Base-by-base conservation (phyloP, 2,888 invertebrate species). In the Tiliacea citrago region DNA sequence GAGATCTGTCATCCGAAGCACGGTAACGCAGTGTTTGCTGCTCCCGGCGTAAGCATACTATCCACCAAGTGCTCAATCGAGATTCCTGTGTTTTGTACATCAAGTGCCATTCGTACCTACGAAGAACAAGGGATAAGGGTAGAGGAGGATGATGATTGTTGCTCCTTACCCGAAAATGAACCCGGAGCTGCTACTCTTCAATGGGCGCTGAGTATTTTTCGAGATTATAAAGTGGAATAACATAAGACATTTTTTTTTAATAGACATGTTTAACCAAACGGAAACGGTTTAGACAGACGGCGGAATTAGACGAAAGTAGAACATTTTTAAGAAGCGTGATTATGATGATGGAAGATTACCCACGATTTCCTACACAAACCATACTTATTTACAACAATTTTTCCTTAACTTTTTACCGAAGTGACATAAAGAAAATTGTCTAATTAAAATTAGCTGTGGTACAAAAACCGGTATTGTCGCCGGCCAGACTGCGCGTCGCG, bases 401-500 rank as follows among this genome's bases (percentile, higher is more conserved):
- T 70, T 24, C 42, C 55, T 55, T 62, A 57, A 51, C 18, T 63
- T 70, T 70, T 58, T 58, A 53, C 45, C 35, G 5, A 61, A 35
- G 21, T 29, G 42, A n/a, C 13, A 7, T 12, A 16, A 47, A 67
- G 57, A 47, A 60, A 75, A 75, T 71, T 61, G 12, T 68, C 42
- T 68, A 61, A 81, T 80, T 77, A 71, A 61, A 72, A 61, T 65
- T 16, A 55, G 67, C 51, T 29, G 63, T 55, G 42, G 60, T 24
- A 53, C 62, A 74, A 76, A 78, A 78, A 69, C 75, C 47, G 42
- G 76, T 81, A 39, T 51, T 70, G 73, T 81, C 73, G 68, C 66
- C n/a, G 65, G 66, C 62, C 61, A 85, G 85, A 85, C 85, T 42
- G 85, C 85, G 75, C 73, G 85, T 79, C 85, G 84, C 86, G 68